These are phyloP conservation scores for Helogale parvula DNA, from an alignment of 2,113 vertebrate species.

Conservation along the genomic window DNA sequence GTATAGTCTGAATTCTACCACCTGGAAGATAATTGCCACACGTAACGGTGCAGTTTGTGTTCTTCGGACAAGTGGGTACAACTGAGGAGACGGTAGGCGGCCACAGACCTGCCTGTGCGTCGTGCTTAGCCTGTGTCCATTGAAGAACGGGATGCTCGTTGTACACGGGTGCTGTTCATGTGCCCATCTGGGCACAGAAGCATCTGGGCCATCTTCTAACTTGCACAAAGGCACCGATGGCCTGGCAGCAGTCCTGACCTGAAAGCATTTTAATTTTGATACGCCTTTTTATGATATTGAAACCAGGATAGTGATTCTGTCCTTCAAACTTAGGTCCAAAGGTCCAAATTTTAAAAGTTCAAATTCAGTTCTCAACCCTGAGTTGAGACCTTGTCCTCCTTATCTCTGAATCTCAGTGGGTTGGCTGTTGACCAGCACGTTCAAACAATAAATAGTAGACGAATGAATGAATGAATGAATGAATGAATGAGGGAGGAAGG, in stretches of 20 bases:
- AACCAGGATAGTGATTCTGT: background rate
- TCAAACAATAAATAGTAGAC: background rate
- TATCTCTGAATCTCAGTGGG: background rate
- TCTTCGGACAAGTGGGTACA: background rate
- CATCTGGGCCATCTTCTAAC: background rate
- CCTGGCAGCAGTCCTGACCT: background rate
- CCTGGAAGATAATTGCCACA: background rate
- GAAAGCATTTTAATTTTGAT: conserved; percentile 2
- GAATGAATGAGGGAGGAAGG: background rate
- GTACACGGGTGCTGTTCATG: background rate
- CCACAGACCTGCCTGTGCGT: background rate
- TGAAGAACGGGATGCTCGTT: background rate
- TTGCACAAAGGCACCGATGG: background rate
- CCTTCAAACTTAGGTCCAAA: background rate
- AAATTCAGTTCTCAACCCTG: background rate
- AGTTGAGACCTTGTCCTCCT: background rate
- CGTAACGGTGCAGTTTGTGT: background rate
- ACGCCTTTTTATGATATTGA: background rate
- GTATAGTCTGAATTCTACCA: background rate
- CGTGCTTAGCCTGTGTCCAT: background rate
- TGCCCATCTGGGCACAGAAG: background rate
- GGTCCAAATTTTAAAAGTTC: background rate
- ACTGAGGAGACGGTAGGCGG: background rate
- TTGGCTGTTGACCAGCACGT: background rate
- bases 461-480: background rate